Evolutionary conservation across 2,113 vertebrate genomes (phyloP).

Genomic region (Sapajus apella): DNA sequence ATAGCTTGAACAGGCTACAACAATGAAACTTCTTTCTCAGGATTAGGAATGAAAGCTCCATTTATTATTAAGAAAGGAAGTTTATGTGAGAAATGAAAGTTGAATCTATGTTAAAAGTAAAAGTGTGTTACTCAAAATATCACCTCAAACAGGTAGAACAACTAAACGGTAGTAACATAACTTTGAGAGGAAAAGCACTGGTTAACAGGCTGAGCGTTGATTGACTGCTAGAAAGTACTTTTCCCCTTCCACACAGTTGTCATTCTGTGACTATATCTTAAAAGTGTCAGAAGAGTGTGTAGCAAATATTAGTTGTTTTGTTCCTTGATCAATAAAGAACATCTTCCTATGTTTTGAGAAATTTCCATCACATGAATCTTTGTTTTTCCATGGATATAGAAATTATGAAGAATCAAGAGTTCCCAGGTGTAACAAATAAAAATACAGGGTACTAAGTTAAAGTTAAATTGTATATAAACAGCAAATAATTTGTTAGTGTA

Average conservation of each 20-base stretch:
- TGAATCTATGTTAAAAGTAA: background rate
- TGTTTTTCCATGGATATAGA: background rate
- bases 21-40: background rate
- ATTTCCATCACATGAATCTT: background rate
- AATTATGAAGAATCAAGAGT: background rate
- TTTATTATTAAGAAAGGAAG: background rate
- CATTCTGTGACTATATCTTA: background rate
- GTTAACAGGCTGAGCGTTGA: background rate
- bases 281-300: background rate
- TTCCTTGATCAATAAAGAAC: background rate
- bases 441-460: background rate
- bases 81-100: constrained; percentile 2
- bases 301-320: background rate
- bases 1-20: background rate
- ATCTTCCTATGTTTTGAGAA: background rate
- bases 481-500: background rate
- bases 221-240: background rate
- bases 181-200: background rate
- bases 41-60: background rate
- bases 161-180: background rate
- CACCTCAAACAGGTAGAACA: background rate
- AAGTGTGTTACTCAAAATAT: background rate
- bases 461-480: background rate
- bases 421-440: background rate
- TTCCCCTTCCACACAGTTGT: background rate